phyloP scores from a whole-genome alignment of 2,113 vertebrate genomes.

The Peromyscus leucopus region DNA sequence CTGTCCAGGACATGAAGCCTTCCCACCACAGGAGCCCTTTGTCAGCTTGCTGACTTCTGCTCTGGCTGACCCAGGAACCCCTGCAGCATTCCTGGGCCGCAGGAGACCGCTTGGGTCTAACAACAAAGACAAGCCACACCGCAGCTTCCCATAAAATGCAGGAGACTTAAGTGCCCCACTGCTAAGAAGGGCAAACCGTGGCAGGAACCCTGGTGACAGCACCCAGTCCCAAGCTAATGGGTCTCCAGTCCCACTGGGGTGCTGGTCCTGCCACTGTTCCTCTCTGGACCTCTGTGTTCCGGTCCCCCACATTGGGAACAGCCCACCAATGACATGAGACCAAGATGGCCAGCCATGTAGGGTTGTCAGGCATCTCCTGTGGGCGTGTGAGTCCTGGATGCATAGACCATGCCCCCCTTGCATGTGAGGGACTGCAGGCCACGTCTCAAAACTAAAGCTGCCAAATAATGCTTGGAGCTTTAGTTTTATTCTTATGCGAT shows the following conservation, averaged over 20 bases:
- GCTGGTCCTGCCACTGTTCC: background rate
- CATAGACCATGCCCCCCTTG: fast-evolving
- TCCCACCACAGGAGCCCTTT: background rate
- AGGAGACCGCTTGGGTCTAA: background rate
- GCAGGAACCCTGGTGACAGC: too few species aligned
- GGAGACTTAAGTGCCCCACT: background rate
- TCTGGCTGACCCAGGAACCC: background rate
- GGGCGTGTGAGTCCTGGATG: background rate
- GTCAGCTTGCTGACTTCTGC: background rate
- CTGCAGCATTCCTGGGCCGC: background rate
- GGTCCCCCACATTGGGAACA: background rate
- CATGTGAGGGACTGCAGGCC: background rate
- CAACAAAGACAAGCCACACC: background rate
- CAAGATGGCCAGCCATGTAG: background rate
- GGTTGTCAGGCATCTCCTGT: fast-evolving
- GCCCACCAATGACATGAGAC: background rate
- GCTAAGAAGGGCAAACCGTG: too few species aligned
- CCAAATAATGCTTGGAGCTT: background rate
- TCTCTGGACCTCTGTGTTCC: background rate
- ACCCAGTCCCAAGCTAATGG: background rate
- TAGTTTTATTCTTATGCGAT: background rate
- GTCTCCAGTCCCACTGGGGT: background rate
- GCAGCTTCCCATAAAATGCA: background rate
- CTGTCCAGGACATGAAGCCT: background rate
- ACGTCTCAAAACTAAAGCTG: background rate